phyloP scores from a whole-genome alignment of 2,113 vertebrate species.

The Carollia perspicillata region DNA sequence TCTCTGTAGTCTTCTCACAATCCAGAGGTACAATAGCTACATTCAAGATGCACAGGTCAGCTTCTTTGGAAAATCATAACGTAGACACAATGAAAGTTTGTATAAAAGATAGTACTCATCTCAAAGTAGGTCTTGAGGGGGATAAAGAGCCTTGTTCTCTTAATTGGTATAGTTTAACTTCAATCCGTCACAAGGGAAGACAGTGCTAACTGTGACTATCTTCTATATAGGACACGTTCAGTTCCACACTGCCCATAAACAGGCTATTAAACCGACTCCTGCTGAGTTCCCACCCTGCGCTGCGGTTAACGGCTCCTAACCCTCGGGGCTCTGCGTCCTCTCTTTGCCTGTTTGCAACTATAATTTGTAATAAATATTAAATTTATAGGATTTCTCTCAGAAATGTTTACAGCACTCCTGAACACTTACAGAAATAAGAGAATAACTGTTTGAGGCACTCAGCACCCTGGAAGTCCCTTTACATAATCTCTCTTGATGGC shows the following conservation, averaged over 20 bases:
- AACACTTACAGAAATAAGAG: neutral
- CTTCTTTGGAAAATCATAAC: neutral
- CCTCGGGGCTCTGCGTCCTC: neutral
- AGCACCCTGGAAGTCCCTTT: neutral
- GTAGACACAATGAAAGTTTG: neutral
- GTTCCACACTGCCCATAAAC: neutral
- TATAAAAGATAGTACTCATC: neutral
- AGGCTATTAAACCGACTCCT: neutral
- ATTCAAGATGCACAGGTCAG: neutral
- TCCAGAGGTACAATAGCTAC: neutral
- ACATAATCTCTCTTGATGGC: neutral
- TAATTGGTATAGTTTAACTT: neutral
- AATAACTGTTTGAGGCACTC: neutral
- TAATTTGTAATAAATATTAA: neutral
- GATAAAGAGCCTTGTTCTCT: neutral
- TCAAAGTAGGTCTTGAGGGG: neutral
- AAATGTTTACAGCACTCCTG: neutral
- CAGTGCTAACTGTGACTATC: neutral
- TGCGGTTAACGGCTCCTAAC: neutral
- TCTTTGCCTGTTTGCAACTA: neutral
- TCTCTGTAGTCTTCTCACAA: neutral
- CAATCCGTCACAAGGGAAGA: constrained; percentile 15
- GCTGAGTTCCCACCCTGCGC: neutral
- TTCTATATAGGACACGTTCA: neutral
- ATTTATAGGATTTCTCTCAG: neutral